Percentiles rank a stretch among this genome's conserved stretches.
Conservation (phyloP, 2,888 invertebrate genomes). For the Cylloceria caligata region DNA sequence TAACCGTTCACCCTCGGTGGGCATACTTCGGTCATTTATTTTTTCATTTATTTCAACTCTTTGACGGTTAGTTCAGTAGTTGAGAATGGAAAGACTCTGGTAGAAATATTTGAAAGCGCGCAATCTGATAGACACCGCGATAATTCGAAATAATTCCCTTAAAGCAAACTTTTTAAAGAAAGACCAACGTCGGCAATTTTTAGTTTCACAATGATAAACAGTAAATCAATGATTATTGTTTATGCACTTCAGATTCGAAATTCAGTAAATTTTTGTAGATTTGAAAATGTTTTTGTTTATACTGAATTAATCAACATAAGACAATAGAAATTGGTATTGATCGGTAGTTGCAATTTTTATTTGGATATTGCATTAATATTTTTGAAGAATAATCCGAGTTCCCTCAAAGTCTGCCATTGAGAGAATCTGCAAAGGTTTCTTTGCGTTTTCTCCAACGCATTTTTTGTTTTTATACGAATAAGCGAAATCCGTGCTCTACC, state of each 20-base stretch:
- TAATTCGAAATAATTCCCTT: background rate
- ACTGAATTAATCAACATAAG: too few relatives aligned
- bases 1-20: slow-evolving; percentile 25
- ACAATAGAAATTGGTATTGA: too few relatives aligned
- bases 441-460: slow-evolving; percentile 6
- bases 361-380: too few relatives aligned
- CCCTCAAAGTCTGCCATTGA: background rate
- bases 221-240: background rate
- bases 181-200: background rate
- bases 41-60: slow-evolving; percentile 12
- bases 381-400: background rate
- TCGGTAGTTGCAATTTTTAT: too few relatives aligned
- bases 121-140: background rate
- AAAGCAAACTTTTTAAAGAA: background rate
- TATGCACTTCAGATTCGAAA: too few relatives aligned
- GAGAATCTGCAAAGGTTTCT: background rate
- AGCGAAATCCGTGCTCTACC: slow-evolving; percentile 21
- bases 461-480: slow-evolving; percentile 14
- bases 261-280: too few relatives aligned
- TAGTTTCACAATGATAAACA: background rate
- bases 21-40: slow-evolving; percentile 14
- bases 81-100: background rate
- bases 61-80: background rate
- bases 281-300: too few relatives aligned
- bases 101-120: background rate